Evolutionary conservation across 2,888 invertebrate species (phyloP).

Genomic region (Volucella bombylans): DNA sequence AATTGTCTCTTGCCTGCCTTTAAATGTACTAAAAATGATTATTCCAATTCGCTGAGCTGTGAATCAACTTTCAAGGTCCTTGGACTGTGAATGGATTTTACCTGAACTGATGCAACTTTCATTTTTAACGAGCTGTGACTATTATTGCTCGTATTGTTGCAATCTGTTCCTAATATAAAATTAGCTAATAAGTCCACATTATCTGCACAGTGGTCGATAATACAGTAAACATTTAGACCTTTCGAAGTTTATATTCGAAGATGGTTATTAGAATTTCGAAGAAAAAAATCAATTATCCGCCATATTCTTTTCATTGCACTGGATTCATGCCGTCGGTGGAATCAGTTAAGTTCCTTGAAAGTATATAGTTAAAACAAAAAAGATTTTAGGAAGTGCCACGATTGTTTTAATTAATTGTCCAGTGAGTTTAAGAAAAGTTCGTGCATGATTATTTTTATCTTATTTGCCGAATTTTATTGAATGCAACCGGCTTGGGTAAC

Average conservation of each 20-base stretch:
- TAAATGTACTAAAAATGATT: no score
- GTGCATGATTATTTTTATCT: background rate
- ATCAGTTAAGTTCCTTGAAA: background rate
- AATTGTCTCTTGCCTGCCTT: no score
- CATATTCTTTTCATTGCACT: slow-evolving; percentile 63
- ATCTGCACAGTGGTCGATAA: background rate
- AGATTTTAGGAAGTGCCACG: slow-evolving; percentile 8
- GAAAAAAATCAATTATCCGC: slow-evolving; percentile 68
- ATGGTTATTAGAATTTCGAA: slow-evolving; percentile 22
- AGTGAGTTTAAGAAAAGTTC: slow-evolving; percentile 33
- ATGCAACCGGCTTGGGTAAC: slow-evolving; percentile 41
- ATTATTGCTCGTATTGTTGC: no score
- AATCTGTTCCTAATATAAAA: background rate
- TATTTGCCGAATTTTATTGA: background rate
- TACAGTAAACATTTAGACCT: slow-evolving; percentile 1
- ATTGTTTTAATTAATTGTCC: slow-evolving; percentile 19
- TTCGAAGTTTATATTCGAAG: slow-evolving; percentile 9
- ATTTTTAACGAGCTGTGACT: no score
- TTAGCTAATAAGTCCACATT: background rate
- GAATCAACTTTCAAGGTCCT: no score
- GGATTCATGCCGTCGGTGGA: background rate
- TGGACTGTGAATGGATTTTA: no score
- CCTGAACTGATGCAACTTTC: no score
- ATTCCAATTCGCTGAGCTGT: no score
- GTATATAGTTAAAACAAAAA: background rate